Base-by-base conservation (phyloP, 2,797 vertebrate genomes). In the Sebastes umbrosus region DNA sequence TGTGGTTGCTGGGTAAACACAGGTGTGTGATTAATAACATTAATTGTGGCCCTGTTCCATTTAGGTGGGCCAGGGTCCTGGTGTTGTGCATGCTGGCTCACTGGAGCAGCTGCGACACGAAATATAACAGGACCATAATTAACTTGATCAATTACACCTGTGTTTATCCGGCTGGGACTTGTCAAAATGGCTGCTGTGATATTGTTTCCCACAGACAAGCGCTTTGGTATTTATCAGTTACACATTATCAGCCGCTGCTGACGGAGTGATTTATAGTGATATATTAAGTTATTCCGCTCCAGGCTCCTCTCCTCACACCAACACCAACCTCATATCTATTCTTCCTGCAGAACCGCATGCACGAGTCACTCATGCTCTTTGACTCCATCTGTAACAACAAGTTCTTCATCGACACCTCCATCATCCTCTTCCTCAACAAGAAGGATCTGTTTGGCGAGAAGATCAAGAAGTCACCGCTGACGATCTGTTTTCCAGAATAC, bases 361-460 rank as follows among this genome's bases (percentile, higher is more conserved):
- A 99, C 31, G 99, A 99, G 95, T 99, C 99, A 80, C 98, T 99
- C 94, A 99, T 99, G 98, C 98, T 99, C 93, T 99, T 99, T 89
- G 99, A 99, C 94, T 99, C 99, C 95, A 99, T 99, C 97, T 99
- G 99, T 95, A 99, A 99, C 97, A 99, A 99, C 97, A 99, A 99
- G 96, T 99, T 99, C 97, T 99, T 99, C 97, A 99, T 99, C 34
- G 99, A 99, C 96, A 99, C 99, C 96, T 99, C 99, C 96, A 99
- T 99, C 96, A 99, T 99, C 93, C 99, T 99, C 96, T 99, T 99
- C 97, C 99, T 99, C 95, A 99, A 99, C 97, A 99, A 99, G 97
- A 99, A 99, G 96, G 99, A 99, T 95, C 97, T 99, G 94, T 99
- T 99, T 65, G 96, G 95, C 22, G 98, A 99, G 95, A 99, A 99